phyloP scores from a whole-genome alignment of 2,888 invertebrate species.

The Sesamia inferens region DNA sequence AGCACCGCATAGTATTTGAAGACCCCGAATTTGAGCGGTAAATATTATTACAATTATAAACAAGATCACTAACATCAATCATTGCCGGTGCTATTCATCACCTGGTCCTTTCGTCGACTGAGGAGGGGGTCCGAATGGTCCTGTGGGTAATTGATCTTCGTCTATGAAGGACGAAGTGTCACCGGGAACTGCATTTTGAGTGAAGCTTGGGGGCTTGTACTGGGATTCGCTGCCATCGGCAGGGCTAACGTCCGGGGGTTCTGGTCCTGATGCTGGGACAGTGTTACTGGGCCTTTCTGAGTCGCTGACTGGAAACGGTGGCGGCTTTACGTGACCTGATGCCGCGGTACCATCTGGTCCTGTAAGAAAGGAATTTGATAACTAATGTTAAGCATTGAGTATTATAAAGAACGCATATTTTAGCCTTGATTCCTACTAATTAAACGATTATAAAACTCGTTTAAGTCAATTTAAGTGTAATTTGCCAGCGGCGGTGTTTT shows the following conservation, averaged over 20 bases:
- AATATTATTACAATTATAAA: conserved; percentile 58
- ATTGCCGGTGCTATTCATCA: conserved; percentile 86
- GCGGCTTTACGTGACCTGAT: conserved; percentile 89
- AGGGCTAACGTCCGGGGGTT: conserved; percentile 62
- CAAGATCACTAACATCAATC: conserved; percentile 86
- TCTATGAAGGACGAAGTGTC: conserved; percentile 76
- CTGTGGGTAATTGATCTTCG: conserved; percentile 77
- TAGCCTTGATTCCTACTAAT: no score
- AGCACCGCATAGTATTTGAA: conserved; percentile 13
- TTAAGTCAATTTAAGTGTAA: no score
- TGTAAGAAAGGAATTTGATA: conserved; percentile 46
- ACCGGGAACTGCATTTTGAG: conserved; percentile 64
- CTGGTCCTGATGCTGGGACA: conserved; percentile 63
- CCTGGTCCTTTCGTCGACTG: conserved; percentile 87
- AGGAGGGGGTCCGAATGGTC: conserved; percentile 77
- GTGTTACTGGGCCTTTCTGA: conserved; percentile 74
- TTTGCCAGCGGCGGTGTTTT: no score
- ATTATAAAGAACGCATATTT: no score
- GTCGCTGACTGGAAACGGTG: conserved; percentile 82
- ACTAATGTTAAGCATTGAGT: not conserved
- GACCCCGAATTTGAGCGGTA: conserved; percentile 26
- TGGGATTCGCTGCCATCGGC: conserved; percentile 55
- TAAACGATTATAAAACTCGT: no score
- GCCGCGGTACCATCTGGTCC: conserved; percentile 90
- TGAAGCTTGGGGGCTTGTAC: conserved; percentile 66